Evolutionary conservation across 2,797 vertebrate genomes (phyloP).

Genomic region (Gymnocypris eckloni): DNA sequence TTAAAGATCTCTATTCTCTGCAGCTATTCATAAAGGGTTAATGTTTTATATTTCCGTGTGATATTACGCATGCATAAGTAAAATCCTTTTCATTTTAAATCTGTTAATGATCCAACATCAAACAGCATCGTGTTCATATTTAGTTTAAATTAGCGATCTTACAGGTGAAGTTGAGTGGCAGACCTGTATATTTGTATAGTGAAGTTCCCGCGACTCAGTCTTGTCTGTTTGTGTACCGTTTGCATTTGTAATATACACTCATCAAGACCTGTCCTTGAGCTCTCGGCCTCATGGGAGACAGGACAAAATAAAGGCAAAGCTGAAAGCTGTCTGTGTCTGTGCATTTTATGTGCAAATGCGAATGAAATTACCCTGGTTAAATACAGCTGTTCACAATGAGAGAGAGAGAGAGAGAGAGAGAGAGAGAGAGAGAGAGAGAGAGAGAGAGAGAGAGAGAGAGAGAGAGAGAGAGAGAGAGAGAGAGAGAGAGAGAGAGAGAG

Average conservation of each 20-base stretch:
- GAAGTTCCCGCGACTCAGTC: neutral
- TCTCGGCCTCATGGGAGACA: constrained; percentile 33
- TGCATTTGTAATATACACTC: constrained; percentile 44
- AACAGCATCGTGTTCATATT: neutral
- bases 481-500: no score
- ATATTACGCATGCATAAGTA: neutral
- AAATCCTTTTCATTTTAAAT: neutral
- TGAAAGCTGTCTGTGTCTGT: constrained; percentile 16
- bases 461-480: no score
- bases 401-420: no score
- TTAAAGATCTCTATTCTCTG: neutral
- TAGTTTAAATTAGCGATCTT: neutral
- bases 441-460: neutral
- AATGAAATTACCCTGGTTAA: constrained; percentile 14
- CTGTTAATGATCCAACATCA: neutral
- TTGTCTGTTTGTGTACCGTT: constrained; percentile 31
- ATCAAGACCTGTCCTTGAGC: constrained; percentile 38
- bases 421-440: neutral
- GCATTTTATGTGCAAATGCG: neutral
- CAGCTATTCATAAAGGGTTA: neutral
- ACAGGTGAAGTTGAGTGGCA: neutral
- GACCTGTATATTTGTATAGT: neutral
- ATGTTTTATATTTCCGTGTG: neutral
- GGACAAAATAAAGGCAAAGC: constrained; percentile 36
- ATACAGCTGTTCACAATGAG: neutral